phyloP scores from a whole-genome alignment of 2,797 vertebrate genomes.

The Alca torda region DNA sequence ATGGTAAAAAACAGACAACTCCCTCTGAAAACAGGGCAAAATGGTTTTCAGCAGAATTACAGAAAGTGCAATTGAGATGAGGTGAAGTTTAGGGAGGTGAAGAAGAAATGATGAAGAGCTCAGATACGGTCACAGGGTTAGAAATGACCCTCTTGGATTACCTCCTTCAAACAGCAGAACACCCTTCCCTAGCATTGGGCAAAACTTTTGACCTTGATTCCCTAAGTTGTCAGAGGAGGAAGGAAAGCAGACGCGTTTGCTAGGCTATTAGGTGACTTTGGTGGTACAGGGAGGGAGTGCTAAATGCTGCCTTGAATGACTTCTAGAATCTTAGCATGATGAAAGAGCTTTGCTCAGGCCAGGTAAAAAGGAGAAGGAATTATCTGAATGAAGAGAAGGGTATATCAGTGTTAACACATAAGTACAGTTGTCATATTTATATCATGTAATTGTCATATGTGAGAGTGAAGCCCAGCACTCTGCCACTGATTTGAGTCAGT shows the following conservation, averaged over 20 bases:
- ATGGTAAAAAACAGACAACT: neutral
- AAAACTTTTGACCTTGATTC: neutral
- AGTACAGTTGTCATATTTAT: neutral
- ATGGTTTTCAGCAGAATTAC: neutral
- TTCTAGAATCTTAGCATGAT: neutral
- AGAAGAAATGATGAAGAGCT: neutral
- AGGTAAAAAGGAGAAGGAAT: neutral
- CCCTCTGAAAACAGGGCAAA: neutral
- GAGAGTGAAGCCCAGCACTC: neutral
- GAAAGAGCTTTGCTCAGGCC: neutral
- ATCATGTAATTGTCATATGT: rapidly evolving
- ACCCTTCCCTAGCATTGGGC: neutral
- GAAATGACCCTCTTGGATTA: neutral
- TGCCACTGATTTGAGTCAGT: neutral
- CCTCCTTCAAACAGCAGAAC: neutral
- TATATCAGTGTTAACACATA: neutral
- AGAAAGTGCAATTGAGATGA: neutral
- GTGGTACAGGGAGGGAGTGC: neutral
- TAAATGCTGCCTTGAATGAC: neutral
- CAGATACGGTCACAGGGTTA: neutral
- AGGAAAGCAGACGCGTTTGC: neutral
- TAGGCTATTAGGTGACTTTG: neutral
- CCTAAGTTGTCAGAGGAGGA: neutral
- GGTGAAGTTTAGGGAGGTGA: neutral
- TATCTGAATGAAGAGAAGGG: neutral